Evolutionary conservation across 2,888 invertebrate species (phyloP).

Genomic region (Eupithecia vulgata): DNA sequence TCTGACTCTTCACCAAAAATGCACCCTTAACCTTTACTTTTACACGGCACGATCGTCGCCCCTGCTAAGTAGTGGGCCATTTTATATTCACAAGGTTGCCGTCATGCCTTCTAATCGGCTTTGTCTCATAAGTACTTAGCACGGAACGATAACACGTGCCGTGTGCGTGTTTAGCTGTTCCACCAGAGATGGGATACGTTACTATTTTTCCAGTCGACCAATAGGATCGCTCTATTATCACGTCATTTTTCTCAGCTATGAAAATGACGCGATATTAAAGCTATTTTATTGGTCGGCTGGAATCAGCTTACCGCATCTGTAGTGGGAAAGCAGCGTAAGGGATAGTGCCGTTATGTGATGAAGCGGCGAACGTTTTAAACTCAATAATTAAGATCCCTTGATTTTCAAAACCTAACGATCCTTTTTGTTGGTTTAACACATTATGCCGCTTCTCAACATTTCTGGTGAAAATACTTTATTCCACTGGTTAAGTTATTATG

Average conservation of each 20-base stretch:
- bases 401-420: neutral
- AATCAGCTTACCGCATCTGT: no score
- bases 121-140: neutral
- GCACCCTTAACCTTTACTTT: neutral
- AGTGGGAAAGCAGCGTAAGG: no score
- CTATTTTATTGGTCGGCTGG: no score
- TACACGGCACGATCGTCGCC: neutral
- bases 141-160: neutral
- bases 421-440: neutral
- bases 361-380: neutral
- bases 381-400: neutral
- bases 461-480: neutral
- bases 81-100: neutral
- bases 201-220: no score
- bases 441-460: neutral
- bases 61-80: neutral
- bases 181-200: no score
- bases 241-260: no score
- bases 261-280: no score
- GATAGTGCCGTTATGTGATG: neutral
- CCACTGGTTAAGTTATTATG: neutral
- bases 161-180: no score
- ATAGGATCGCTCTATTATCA: no score
- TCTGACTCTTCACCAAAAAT: neutral
- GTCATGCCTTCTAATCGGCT: no score